Evolutionary conservation across 1,140 invertebrate genomes (phyloP).

Genomic region (Caenorhabditis latens): DNA sequence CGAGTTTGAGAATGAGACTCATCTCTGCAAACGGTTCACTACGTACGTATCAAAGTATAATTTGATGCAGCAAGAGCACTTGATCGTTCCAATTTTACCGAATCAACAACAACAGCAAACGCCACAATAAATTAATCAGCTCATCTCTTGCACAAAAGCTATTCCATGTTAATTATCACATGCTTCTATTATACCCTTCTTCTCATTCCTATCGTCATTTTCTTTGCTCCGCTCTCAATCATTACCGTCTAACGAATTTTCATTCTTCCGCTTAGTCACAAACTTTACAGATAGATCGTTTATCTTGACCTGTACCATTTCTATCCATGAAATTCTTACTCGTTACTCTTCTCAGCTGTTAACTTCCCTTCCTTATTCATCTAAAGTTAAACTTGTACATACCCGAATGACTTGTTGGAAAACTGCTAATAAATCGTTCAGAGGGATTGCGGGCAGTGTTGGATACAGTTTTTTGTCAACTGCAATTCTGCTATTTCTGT

Average conservation of each 20-base stretch:
- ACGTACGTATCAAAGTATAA: slow-evolving; percentile 98
- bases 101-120: slow-evolving; percentile 15
- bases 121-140: slow-evolving; percentile 2
- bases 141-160: slow-evolving; percentile 31
- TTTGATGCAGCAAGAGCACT: slow-evolving; percentile 96
- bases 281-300: background rate
- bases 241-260: slow-evolving; percentile 5
- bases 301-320: slow-evolving; percentile 10
- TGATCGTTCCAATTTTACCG: slow-evolving; percentile 93
- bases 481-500: too few relatives aligned
- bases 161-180: slow-evolving; percentile 35
- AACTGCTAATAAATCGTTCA: slow-evolving; percentile 12
- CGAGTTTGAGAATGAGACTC: slow-evolving; percentile 87
- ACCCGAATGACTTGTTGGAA: background rate
- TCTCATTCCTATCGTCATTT: slow-evolving; percentile 22
- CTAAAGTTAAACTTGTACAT: slow-evolving; percentile 33
- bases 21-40: slow-evolving; percentile 85
- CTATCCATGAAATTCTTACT: slow-evolving; percentile 15
- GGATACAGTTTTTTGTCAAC: too few relatives aligned
- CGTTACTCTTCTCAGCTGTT: slow-evolving; percentile 28
- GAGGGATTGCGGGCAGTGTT: background rate
- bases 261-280: background rate
- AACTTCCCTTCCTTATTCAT: background rate
- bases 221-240: background rate
- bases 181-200: background rate